Conservation (phyloP, 2,888 invertebrate genomes). For the Mantis religiosa region DNA sequence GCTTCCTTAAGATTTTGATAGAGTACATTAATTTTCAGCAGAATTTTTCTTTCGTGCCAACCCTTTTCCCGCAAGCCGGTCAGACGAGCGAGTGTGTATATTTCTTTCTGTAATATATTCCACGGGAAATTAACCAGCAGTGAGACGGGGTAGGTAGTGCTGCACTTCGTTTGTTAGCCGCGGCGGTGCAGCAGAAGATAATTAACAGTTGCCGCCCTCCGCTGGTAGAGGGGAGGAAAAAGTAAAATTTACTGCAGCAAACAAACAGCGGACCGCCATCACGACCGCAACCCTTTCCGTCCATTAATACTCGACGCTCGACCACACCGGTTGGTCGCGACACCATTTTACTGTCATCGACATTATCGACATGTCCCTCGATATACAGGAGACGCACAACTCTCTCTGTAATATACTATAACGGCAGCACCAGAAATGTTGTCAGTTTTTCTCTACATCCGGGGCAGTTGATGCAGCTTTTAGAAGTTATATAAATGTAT, state of each 20-base stretch:
- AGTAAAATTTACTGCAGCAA: conserved; percentile 2
- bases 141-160: not conserved
- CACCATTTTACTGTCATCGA: not conserved
- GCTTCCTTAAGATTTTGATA: conserved; percentile 2
- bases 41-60: not conserved
- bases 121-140: conserved; percentile 1
- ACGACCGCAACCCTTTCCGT: not conserved
- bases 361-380: not conserved
- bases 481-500: too few relatives aligned
- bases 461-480: too few relatives aligned
- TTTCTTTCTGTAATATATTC: conserved; percentile 2
- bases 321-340: not conserved
- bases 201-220: not conserved
- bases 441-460: too few relatives aligned
- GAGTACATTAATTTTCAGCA: conserved; percentile 7
- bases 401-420: too few relatives aligned
- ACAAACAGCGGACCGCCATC: not conserved
- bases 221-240: not conserved
- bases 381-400: too few relatives aligned
- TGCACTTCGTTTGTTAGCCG: not conserved
- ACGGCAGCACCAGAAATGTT: not conserved
- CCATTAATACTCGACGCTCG: not conserved
- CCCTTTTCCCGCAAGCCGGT: not conserved
- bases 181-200: conserved; percentile 1
- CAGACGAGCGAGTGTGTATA: not conserved